Percentiles rank a stretch among this genome's conserved stretches.
Evolutionary conservation across 2,797 vertebrate species (phyloP).

Genomic region (Rhincodon typus): DNA sequence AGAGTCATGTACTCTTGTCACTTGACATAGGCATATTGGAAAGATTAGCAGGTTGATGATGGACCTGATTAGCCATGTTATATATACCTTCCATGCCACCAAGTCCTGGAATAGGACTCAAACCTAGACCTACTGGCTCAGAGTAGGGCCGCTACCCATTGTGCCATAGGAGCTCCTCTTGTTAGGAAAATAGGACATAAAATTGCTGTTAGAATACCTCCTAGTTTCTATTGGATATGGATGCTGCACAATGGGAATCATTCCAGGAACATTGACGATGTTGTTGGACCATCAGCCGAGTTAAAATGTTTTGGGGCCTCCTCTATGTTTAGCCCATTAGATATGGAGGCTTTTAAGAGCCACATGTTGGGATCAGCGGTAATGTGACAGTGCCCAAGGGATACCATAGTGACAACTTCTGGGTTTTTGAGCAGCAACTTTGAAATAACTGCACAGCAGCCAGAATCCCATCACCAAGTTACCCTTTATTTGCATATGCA

Average conservation of each 20-base stretch:
- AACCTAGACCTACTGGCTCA: background rate
- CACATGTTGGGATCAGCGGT: background rate
- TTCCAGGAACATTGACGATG: background rate
- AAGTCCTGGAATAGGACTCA: background rate
- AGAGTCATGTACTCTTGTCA: background rate
- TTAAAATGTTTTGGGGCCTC: background rate
- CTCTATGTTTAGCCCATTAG: background rate
- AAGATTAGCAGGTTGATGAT: background rate
- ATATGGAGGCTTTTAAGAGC: background rate
- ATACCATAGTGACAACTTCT: background rate
- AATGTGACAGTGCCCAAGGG: background rate
- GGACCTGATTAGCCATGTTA: too few species aligned
- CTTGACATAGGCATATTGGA: background rate
- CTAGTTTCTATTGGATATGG: background rate
- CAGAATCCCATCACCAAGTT: too few species aligned
- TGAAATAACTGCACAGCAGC: too few species aligned
- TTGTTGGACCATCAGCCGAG: background rate
- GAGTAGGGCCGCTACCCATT: background rate
- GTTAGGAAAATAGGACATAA: background rate
- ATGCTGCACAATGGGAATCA: background rate
- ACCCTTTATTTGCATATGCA: too few species aligned
- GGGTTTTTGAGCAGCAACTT: background rate
- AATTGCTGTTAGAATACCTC: background rate
- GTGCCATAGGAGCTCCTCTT: background rate
- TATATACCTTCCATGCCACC: too few species aligned